Evolutionary conservation across 2,888 invertebrate genomes (phyloP), one percentile per base, ranked within the genome.

Genomic region (Cryptocheilus praepositus): DNA sequence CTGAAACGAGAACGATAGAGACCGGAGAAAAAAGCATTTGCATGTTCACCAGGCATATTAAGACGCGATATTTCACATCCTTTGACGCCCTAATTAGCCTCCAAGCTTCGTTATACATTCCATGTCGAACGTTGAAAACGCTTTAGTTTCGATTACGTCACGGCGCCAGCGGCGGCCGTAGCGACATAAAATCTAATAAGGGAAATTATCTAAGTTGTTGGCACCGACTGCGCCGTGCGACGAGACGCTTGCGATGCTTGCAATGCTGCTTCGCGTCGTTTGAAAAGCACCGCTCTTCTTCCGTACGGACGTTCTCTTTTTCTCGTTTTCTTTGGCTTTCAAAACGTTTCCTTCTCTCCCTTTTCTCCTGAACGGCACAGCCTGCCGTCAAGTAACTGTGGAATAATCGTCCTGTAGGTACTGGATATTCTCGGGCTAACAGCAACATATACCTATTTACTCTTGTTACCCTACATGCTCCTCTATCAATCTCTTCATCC

Each of bases 111-210:
- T 79, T 78, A 73, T 71, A 66, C 72, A 75, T 79, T 77, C 76
- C 74, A 67, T 71, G 70, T 72, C 61, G 71, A 61, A 64, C 73
- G 75, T 69, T 73, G 76, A 70, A 79, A 79, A 78, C 77, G 73
- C 71, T 80, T 82, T 80, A 81, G 76, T 81, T 81, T 80, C 79
- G 80, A 81, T 82, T 82, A 82, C 73, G 71, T 58, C 59, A 68
- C 54, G 68, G 55, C 61, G 51, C 49, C 16, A n/a, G 45, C 21
- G 36, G 36, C 28, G 22, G 59, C 46, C 59, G 55, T 53, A 36
- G 53, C 54, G 51, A 52, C 64, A 64, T 66, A 58, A 66, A 76
- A 78, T 79, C 71, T 79, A 80, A 79, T 79, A 79, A 79, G 67
- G 71, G 70, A 66, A 77, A 80, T 77, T 79, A 79, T 77, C 76